A percentile compares a stretch with the other conserved stretches of the same genome.
Conservation (phyloP, 2,797 vertebrate genomes). For the Gymnothorax javanicus region DNA sequence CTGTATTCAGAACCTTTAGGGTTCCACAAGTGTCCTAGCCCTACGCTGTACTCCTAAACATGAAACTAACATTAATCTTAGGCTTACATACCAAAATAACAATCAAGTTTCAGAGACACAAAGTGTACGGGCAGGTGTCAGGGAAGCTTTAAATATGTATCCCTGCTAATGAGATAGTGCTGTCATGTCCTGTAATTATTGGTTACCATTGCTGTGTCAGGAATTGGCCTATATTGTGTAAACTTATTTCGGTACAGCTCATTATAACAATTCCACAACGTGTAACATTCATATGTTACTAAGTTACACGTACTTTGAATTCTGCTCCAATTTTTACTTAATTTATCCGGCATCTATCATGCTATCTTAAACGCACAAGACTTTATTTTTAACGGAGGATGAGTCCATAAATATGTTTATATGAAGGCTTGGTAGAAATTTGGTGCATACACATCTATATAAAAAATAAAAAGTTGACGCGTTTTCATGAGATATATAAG, state of each 20-base stretch:
- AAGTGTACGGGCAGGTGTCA: background rate
- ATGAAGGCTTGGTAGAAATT: background rate
- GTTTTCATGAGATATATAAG: too few relatives aligned
- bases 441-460: background rate
- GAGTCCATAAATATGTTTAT: too few relatives aligned
- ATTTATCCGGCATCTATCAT: background rate
- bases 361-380: too few relatives aligned
- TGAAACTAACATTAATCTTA: background rate
- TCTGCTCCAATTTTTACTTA: background rate
- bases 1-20: background rate
- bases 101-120: background rate
- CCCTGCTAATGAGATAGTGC: background rate
- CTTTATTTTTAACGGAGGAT: background rate
- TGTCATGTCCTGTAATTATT: background rate
- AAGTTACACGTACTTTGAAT: background rate
- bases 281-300: background rate
- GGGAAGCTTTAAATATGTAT: background rate
- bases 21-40: background rate
- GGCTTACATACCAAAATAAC: slow-evolving; percentile 1
- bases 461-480: too few relatives aligned
- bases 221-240: background rate
- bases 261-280: background rate
- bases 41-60: background rate
- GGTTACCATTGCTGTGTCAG: slow-evolving; percentile 5
- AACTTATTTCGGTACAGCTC: background rate